These are phyloP conservation scores for Drosophila kikkawai DNA, from an alignment of 1,140 invertebrate genomes.

Conservation along the genomic window DNA sequence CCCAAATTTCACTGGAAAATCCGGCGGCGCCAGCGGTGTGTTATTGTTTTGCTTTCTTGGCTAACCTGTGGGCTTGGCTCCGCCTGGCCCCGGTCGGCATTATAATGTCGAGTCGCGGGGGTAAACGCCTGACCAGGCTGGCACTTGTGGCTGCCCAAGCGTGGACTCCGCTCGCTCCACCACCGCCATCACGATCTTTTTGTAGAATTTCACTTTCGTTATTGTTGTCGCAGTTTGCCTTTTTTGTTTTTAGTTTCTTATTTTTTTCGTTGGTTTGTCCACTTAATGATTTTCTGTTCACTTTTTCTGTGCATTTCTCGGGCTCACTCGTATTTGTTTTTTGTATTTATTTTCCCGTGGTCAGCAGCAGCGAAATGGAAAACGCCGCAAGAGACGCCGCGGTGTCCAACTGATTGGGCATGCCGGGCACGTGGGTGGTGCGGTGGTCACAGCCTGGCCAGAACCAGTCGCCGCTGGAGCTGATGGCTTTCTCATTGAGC, in stretches of 20 bases:
- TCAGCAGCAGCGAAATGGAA: conserved; percentile 71
- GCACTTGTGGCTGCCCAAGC: conserved; percentile 72
- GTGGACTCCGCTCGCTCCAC: conserved; percentile 42
- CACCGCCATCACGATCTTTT: conserved; percentile 64
- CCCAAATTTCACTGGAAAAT: conserved; percentile 74
- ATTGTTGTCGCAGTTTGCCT: conserved; percentile 59
- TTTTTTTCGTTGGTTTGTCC: conserved; percentile 36
- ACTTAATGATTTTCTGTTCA: conserved; percentile 59
- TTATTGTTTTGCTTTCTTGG: conserved; percentile 52
- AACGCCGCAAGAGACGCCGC: conserved; percentile 44
- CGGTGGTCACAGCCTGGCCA: conserved; percentile 22
- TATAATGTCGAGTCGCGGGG: conserved; percentile 35
- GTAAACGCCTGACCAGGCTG: conserved; percentile 51
- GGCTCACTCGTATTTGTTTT: conserved; percentile 29
- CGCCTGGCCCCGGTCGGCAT: conserved; percentile 23
- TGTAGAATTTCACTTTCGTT: conserved; percentile 83
- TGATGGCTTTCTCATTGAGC: conserved; percentile 31
- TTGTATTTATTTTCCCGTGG: conserved; percentile 56
- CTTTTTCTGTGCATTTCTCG: conserved; percentile 62
- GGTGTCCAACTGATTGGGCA: conserved; percentile 34
- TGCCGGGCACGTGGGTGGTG: conserved; percentile 70
- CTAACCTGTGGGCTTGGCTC: conserved; percentile 50
- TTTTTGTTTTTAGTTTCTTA: conserved; percentile 26
- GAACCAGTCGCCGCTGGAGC: conserved; percentile 44
- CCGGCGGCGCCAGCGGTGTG: conserved; percentile 34